Evolutionary conservation across 92 coral and sea anemone genomes (phyloP), one percentile per base, ranked within the genome.

Genomic region (Epizoanthus rinbou): DNA sequence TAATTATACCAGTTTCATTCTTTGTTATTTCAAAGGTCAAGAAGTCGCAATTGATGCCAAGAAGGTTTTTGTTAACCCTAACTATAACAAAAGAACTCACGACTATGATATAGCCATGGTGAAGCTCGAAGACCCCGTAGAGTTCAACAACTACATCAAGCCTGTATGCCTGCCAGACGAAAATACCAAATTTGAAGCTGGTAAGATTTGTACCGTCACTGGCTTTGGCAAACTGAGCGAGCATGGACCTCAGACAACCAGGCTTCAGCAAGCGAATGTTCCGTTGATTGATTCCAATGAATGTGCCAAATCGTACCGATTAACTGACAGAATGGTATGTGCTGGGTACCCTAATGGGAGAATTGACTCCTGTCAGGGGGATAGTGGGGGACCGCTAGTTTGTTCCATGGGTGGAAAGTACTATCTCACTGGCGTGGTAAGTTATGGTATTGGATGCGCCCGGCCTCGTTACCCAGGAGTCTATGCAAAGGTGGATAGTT

Each of bases 331-430:
- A 74, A 90, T 68, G 87, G 7, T 90, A 71, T 90, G 93, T 43
- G 93, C 93, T 33, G 93, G 93, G 57, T 90, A 86, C 80, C 79
- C 64, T 0, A 21, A 72, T 19, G 93, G 93, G 28, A 54, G 63
- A 70, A 78, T 82, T 15, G 93, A 90, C 58, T 56, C 93, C 13
- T 90, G 93, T 50, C 88, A 90, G 83, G 93, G 93, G 52, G 93
- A 90, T 73, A 90, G 93, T 64, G 93, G 93, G 68, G 93, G 93
- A 24, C 93, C 93, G 18, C 56, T 90, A 83, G 86, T 86, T 70
- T 90, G 93, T 66, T 75, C 71, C 11, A 23, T 56, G 79, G 82
- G 65, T 25, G 82, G 86, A 70, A 90, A 86, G 82, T 83, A 66
- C 74, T 86, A 69, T 76, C 73, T 90, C 74, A 80, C 87, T 3